A percentile compares a stretch with the other conserved stretches of the same genome.
phyloP scores from a whole-genome alignment of 2,113 vertebrate genomes.

The Nothoprocta pentlandii region DNA sequence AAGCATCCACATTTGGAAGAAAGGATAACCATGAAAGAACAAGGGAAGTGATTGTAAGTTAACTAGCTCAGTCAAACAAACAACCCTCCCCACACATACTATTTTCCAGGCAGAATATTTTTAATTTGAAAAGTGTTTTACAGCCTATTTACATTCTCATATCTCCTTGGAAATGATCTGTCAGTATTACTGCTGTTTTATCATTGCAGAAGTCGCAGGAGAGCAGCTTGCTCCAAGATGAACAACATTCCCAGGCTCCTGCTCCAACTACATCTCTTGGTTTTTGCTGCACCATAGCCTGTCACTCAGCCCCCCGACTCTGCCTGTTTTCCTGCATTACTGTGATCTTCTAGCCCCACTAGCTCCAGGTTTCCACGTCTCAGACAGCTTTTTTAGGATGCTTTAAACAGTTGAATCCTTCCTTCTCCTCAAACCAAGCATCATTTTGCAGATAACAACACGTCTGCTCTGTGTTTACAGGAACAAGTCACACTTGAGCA shows the following conservation, averaged over 20 bases:
- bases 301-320: background rate
- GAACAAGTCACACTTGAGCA: background rate
- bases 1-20: background rate
- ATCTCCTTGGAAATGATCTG: background rate
- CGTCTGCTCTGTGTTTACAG: constrained; percentile 4
- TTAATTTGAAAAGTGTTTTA: constrained; percentile 2
- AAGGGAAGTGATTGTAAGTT: background rate
- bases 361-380: background rate
- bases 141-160: background rate
- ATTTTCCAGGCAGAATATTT: background rate
- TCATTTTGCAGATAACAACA: background rate
- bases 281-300: background rate
- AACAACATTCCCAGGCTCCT: background rate
- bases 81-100: too few species aligned
- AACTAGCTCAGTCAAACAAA: background rate
- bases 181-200: background rate
- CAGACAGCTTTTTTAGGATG: background rate
- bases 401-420: background rate
- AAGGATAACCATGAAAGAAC: background rate
- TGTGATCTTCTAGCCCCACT: background rate
- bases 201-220: background rate
- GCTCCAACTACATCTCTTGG: background rate
- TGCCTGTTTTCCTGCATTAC: background rate
- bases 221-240: background rate
- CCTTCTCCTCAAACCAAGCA: background rate